Evolutionary conservation across 2,113 vertebrate species (phyloP).

Genomic region (Thoracochromis brauschi): DNA sequence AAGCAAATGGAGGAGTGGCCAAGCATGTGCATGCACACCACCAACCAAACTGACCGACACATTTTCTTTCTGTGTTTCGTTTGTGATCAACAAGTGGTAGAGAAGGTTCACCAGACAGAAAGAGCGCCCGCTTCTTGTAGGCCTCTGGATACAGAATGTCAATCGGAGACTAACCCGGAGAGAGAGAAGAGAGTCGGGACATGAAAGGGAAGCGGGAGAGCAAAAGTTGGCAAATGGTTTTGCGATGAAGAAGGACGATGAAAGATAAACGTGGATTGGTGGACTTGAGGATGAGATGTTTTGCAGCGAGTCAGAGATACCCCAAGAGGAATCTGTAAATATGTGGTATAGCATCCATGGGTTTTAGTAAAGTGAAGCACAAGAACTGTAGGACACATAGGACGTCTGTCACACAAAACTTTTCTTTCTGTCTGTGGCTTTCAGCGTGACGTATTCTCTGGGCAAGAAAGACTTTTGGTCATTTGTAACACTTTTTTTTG

Average conservation of each 20-base stretch:
- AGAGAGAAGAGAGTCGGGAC: background rate
- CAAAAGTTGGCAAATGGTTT: background rate
- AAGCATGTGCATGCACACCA: conserved; percentile 99
- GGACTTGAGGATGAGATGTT: conserved; percentile 29
- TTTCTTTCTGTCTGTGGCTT: conserved; percentile 82
- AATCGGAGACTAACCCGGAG: background rate
- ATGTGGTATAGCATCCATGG: conserved; percentile 61
- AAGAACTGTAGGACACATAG: conserved; percentile 77
- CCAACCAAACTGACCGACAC: conserved; percentile 54
- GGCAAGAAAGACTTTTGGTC: conserved; percentile 79
- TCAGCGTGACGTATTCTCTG: conserved; percentile 78
- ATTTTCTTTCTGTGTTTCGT: conserved; percentile 65
- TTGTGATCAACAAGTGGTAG: conserved; percentile 47
- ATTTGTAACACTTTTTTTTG: conserved; percentile 55
- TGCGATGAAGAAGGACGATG: background rate
- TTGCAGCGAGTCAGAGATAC: conserved; percentile 38
- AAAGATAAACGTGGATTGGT: background rate
- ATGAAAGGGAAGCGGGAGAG: background rate
- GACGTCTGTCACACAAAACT: conserved; percentile 80
- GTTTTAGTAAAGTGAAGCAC: conserved; percentile 73
- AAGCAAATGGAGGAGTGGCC: conserved; percentile 56
- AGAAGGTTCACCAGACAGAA: conserved; percentile 5
- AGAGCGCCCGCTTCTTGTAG: conserved; percentile 9
- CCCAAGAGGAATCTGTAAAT: conserved; percentile 61
- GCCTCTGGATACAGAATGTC: conserved; percentile 7